Evolutionary conservation across 2,113 vertebrate genomes (phyloP), one percentile per base, ranked within the genome.

Genomic region (Oxyura jamaicensis): DNA sequence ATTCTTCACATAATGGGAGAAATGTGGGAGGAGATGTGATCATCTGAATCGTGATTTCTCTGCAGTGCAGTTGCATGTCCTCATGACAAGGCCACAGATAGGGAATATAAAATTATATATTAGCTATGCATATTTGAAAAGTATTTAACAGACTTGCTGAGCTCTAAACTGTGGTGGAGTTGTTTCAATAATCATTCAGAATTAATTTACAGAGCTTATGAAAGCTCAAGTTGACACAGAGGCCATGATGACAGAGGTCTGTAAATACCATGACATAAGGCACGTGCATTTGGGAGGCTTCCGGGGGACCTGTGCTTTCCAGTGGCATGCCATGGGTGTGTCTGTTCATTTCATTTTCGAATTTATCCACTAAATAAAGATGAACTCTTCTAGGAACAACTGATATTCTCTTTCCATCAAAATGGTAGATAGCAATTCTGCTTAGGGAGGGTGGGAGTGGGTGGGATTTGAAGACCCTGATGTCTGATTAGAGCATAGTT

Each of bases 61-160:
- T 90, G 44, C 35, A 55, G 31, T 52, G 58, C 29, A 44, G 35
- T 91, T 92, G 6, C 55, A 5, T 58, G 63, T 85, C 55, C 74
- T 84, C 82, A 46, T 76, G 91, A 90, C 44, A 80, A 82, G 42
- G 92, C 78, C 75, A n/a, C 84, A 59, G 53, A 83, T 77, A 50
- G 25, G 36, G 91, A 91, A 91, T 94, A 41, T 55, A 53, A 95
- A 91, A 92, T 84, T 84, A 81, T 23, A 88, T 42, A 81, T 90
- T 91, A 95, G 60, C 74, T 95, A 81, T 78, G 92, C 80, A 50
- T 91, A 80, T 95, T 74, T 86, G 67, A 55, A 74, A 88, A 85
- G 66, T 65, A 6, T 60, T 91, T 82, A 79, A 82, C 56, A 86
- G 67, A 42, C 67, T 88, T 72, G 23, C 31, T 71, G 78, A 93